phyloP scores from a whole-genome alignment of 2,888 invertebrate species.

The Xiphydria camelus region DNA sequence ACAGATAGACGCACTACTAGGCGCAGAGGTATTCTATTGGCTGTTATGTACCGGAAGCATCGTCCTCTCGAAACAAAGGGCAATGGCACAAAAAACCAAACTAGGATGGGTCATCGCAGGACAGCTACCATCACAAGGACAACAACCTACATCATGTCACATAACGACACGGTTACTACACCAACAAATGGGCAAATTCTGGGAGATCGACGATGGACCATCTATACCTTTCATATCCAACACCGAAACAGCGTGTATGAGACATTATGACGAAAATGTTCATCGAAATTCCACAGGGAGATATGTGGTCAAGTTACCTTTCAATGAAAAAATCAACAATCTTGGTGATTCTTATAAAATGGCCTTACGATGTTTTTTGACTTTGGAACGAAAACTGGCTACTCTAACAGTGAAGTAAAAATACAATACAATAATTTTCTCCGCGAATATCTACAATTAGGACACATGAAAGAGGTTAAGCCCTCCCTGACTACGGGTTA shows the following conservation, averaged over 20 bases:
- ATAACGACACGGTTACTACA: no score
- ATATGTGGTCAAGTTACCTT: constrained; percentile 30
- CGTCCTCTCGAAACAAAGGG: no score
- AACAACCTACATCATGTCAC: background rate
- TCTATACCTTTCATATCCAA: background rate
- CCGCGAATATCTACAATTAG: constrained; percentile 22
- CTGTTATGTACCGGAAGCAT: no score
- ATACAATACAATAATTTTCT: constrained; percentile 24
- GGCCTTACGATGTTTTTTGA: constrained; percentile 28
- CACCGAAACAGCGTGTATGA: constrained; percentile 20
- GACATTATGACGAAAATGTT: constrained; percentile 10
- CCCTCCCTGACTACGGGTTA: background rate
- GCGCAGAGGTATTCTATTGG: no score
- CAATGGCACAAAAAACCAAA: no score
- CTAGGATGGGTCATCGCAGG: no score
- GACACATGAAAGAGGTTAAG: constrained; percentile 21
- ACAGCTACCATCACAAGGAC: no score
- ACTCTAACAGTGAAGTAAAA: constrained; percentile 23
- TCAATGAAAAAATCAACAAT: constrained; percentile 15
- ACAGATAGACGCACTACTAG: no score
- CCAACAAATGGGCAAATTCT: constrained; percentile 23
- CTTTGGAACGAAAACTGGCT: constrained; percentile 25
- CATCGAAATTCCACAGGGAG: background rate
- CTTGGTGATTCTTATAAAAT: constrained; percentile 26
- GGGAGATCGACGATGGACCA: constrained; percentile 27